A percentile compares a stretch with the other conserved stretches of the same genome.
Conservation (phyloP, 2,797 vertebrate species). For the Tachyglossus aculeatus region DNA sequence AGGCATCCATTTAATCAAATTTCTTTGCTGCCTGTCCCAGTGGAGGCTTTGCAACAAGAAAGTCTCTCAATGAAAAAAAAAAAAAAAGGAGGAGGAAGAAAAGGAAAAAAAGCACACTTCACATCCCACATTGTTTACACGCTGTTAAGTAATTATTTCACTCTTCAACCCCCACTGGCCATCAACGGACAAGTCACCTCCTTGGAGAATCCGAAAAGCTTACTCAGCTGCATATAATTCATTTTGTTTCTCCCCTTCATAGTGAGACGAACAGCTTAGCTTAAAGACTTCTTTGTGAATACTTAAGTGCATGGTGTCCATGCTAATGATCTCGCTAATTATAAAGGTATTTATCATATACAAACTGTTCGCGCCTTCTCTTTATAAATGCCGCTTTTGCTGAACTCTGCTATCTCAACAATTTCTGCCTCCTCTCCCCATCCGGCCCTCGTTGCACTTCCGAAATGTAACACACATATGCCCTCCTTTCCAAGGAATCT, state of each 20-base stretch:
- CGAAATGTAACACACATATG: slow-evolving; percentile 14
- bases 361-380: slow-evolving; percentile 53
- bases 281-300: slow-evolving; percentile 77
- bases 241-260: slow-evolving; percentile 70
- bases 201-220: slow-evolving; percentile 79
- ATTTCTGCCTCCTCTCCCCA: slow-evolving; percentile 44
- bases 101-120: slow-evolving; percentile 62
- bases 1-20: slow-evolving; percentile 91
- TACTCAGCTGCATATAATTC: slow-evolving; percentile 80
- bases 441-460: slow-evolving; percentile 30
- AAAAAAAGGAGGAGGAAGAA: slow-evolving; percentile 33
- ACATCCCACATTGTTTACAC: slow-evolving; percentile 82
- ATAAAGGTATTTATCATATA: slow-evolving; percentile 76
- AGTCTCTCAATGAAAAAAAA: slow-evolving; percentile 76
- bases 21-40: slow-evolving; percentile 83
- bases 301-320: slow-evolving; percentile 70
- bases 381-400: slow-evolving; percentile 62
- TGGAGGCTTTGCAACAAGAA: slow-evolving; percentile 78
- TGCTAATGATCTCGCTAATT: slow-evolving; percentile 81
- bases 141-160: slow-evolving; percentile 87
- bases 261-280: slow-evolving; percentile 73
- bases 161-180: slow-evolving; percentile 72
- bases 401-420: slow-evolving; percentile 55
- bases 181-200: slow-evolving; percentile 80
- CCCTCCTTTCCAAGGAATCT: slow-evolving; percentile 18